phyloP scores from a whole-genome alignment of 2,113 vertebrate genomes.

The Barbus barbus region DNA sequence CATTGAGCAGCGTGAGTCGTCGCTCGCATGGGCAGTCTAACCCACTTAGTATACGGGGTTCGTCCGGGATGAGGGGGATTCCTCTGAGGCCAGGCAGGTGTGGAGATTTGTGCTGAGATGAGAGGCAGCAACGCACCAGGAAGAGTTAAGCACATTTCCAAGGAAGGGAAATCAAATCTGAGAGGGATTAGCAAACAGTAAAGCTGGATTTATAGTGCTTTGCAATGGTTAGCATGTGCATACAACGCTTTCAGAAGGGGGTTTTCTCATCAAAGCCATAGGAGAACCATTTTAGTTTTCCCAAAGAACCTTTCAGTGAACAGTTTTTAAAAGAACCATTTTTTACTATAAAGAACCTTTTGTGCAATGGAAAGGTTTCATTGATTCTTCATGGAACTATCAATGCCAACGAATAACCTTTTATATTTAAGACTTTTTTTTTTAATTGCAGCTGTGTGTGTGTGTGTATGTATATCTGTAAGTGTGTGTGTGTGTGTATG shows the following conservation, averaged over 20 bases:
- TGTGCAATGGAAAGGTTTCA: too few species aligned
- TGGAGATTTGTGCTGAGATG: slow-evolving; percentile 11
- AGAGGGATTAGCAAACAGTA: slow-evolving; percentile 26
- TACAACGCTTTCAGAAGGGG: background rate
- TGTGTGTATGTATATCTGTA: too few species aligned
- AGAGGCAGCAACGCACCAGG: slow-evolving; percentile 2
- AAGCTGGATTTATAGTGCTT: slow-evolving; percentile 28
- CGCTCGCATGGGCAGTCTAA: slow-evolving; percentile 2
- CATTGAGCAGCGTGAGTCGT: slow-evolving; percentile 27
- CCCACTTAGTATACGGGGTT: slow-evolving; percentile 3
- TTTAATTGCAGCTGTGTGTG: too few species aligned
- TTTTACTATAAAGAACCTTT: background rate
- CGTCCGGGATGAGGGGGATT: slow-evolving; percentile 14
- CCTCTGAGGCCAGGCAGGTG: slow-evolving; percentile 9
- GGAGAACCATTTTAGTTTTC: background rate
- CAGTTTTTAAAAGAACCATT: background rate
- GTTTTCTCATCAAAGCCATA: background rate
- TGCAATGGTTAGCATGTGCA: background rate
- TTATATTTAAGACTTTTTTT: too few species aligned
- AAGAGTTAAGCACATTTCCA: slow-evolving; percentile 7
- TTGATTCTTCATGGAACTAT: too few species aligned
- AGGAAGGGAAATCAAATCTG: background rate
- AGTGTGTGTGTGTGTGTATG: too few species aligned
- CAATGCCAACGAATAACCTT: background rate
- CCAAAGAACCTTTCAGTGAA: background rate